Evolutionary conservation across 2,797 vertebrate genomes (phyloP).

Genomic region (Toxotes lorentzi): DNA sequence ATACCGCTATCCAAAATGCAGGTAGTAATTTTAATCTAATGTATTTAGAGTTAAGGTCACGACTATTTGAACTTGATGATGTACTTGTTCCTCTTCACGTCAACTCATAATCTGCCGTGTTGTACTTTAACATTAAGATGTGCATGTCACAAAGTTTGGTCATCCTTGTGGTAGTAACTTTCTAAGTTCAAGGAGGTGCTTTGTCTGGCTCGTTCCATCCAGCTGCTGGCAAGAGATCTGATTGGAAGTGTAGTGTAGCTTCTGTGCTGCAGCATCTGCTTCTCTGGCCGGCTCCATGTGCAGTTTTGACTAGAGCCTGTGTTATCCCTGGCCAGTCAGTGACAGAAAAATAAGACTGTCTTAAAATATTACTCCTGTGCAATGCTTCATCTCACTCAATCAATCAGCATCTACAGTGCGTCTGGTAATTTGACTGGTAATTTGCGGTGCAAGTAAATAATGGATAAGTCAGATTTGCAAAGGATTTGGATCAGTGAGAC

Average conservation of each 20-base stretch:
- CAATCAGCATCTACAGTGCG: background rate
- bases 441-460: background rate
- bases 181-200: conserved; percentile 55
- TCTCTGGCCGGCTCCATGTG: conserved; percentile 47
- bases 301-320: background rate
- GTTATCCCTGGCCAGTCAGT: background rate
- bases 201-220: conserved; percentile 47
- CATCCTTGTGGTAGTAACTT: conserved; percentile 29
- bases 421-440: background rate
- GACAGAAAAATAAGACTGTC: background rate
- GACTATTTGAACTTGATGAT: background rate
- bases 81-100: background rate
- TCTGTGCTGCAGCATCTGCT: conserved; percentile 73
- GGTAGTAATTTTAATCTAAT: background rate
- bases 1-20: conserved; percentile 1
- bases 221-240: conserved; percentile 59
- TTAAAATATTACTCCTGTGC: background rate
- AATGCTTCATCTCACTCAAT: background rate
- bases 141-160: conserved; percentile 20
- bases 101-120: conserved; percentile 3
- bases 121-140: conserved; percentile 21
- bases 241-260: conserved; percentile 65
- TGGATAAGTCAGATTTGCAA: background rate
- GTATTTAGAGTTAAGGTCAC: background rate
- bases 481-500: background rate